phyloP scores from a whole-genome alignment of 2,113 vertebrate genomes.

The Pangasianodon gigas region DNA sequence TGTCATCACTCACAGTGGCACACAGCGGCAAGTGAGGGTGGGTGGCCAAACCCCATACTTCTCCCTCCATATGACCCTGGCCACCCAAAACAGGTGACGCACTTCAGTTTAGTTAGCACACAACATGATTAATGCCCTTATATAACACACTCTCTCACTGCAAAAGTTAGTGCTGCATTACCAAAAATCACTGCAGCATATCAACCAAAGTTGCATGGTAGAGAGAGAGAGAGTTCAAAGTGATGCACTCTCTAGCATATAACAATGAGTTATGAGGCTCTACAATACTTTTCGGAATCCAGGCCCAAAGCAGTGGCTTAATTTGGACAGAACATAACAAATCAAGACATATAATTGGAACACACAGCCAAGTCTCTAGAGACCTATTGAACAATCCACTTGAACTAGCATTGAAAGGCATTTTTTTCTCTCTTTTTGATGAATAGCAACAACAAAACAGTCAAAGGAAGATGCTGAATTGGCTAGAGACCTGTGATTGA shows the following conservation, averaged over 20 bases:
- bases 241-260: background rate
- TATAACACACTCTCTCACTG: background rate
- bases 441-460: background rate
- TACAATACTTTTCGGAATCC: background rate
- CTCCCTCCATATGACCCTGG: slow-evolving; percentile 98
- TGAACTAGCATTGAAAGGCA: background rate
- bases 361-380: background rate
- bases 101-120: background rate
- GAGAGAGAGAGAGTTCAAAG: background rate
- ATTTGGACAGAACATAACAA: background rate
- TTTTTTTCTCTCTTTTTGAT: background rate
- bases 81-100: slow-evolving; percentile 47
- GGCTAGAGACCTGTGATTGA: background rate
- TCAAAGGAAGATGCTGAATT: background rate
- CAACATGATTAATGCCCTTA: background rate
- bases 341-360: background rate
- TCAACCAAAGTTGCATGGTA: background rate
- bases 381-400: background rate
- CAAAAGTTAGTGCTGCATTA: background rate
- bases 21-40: slow-evolving; percentile 97
- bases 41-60: slow-evolving; percentile 95
- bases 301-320: background rate
- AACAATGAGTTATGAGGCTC: too few species aligned
- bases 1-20: slow-evolving; percentile 98
- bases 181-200: slow-evolving; percentile 1